These are phyloP conservation scores for Magallana angulata DNA, from an alignment of 1,140 invertebrate genomes.

Conservation along the genomic window DNA sequence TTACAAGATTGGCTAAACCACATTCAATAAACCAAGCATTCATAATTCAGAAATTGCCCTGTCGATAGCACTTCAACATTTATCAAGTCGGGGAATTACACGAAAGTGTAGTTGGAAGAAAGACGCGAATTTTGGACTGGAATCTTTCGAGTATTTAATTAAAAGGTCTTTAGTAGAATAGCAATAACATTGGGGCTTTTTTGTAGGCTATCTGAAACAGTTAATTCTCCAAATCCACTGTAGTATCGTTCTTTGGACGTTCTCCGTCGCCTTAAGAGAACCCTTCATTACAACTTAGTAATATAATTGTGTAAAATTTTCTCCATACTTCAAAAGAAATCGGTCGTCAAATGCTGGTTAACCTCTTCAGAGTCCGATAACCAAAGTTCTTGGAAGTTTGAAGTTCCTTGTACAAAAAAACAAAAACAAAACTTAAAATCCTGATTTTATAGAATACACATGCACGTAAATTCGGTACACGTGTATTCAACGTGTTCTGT, in stretches of 20 bases:
- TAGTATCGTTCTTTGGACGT: not conserved
- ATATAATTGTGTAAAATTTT: not conserved
- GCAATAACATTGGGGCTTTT: conserved; percentile 11
- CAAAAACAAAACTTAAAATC: no score
- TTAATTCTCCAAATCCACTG: conserved; percentile 29
- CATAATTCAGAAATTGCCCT: conserved; percentile 8
- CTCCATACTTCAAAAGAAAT: no score
- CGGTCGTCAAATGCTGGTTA: no score
- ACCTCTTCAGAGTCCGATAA: no score
- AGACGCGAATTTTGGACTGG: conserved; percentile 29
- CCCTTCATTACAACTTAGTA: not conserved
- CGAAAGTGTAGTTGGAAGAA: not conserved
- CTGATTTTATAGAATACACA: no score
- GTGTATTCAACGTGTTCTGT: no score
- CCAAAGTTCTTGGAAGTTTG: no score
- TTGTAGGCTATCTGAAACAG: conserved; percentile 31
- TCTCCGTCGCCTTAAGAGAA: not conserved
- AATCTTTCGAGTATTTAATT: conserved; percentile 26
- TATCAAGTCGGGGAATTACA: conserved; percentile 2
- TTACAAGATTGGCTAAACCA: not conserved
- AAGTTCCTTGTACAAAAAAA: no score
- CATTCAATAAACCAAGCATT: conserved; percentile 12
- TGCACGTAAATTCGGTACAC: no score
- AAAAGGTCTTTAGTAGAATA: conserved; percentile 18
- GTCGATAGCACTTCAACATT: conserved; percentile 5